phyloP scores from a whole-genome alignment of 1,140 invertebrate genomes.

The Diachasmimorpha longicaudata region DNA sequence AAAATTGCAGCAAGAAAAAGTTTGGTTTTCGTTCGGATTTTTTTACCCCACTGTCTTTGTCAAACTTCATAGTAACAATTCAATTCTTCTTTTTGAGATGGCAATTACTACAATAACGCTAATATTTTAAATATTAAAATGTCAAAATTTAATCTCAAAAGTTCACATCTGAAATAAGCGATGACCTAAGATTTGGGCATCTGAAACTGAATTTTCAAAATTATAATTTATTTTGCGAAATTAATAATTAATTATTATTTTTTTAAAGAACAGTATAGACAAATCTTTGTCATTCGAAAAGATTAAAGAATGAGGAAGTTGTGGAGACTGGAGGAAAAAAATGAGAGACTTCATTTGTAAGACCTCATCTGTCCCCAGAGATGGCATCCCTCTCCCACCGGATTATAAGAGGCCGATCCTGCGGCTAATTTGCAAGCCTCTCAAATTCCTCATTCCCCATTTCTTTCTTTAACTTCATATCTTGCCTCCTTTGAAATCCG shows the following conservation, averaged over 20 bases:
- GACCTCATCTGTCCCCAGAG: constrained; percentile 48
- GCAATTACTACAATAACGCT: too few species aligned
- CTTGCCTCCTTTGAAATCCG: background rate
- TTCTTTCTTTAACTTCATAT: background rate
- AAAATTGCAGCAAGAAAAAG: too few species aligned
- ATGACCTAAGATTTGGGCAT: too few species aligned
- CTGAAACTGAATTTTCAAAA: too few species aligned
- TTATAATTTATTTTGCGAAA: background rate
- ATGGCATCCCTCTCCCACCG: constrained; percentile 49
- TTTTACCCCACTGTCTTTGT: too few species aligned
- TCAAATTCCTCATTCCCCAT: constrained; percentile 37
- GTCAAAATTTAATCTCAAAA: too few species aligned
- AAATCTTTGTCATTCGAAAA: constrained; percentile 20
- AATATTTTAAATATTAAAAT: too few species aligned
- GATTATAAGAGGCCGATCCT: constrained; percentile 58
- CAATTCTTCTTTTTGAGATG: too few species aligned
- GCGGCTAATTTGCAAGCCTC: constrained; percentile 61
- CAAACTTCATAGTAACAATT: too few species aligned
- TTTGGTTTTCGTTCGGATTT: too few species aligned
- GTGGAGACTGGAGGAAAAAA: background rate
- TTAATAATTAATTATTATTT: background rate
- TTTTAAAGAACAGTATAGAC: background rate
- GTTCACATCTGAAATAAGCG: too few species aligned
- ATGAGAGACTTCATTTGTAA: constrained; percentile 53
- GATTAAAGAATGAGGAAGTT: constrained; percentile 61